Base-by-base conservation (phyloP, 2,113 vertebrate species). In the Turnix velox region DNA sequence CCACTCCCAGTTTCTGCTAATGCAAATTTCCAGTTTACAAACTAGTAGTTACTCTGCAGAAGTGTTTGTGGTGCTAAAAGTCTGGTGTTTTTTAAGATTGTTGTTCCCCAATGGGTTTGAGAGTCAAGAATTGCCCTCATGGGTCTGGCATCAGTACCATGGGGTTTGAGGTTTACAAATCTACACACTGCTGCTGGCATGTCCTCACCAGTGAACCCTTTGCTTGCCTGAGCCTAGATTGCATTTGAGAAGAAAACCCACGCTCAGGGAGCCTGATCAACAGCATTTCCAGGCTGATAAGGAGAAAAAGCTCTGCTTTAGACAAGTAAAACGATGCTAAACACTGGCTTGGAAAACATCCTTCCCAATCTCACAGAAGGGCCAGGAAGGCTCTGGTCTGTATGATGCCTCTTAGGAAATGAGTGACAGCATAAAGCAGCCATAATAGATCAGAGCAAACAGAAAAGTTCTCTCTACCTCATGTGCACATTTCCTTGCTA, bases 351-450 rank as follows among this genome's bases (percentile, higher is more conserved):
- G 30, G 15, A 14, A 12, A 37, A 30, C 27, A 37, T 5, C 52
- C 52, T 72, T 37, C 59, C 59, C 16, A 27, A 13, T 14, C 25
- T 31, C 35, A 12, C n/a, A 25, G 45, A 19, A 28, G 27, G 15
- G 25, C 20, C 79, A 42, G 35, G 31, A 78, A 65, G 12, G 20
- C 25, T 40, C 18, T 18, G 5, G 3, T 20, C 35, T 51, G 13
- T 30, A 4, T 3, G 40, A 33, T 49, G 6, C 15, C 35, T 84
- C 66, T 30, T 40, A 5, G 19, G 40, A 46, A 31, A 65, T 39
- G 2, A 45, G 6, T 2, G 0, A 48, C 19, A 51, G 20, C 13
- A 15, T 23, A 33, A 66, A 23, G 28, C 24, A 22, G 8, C 18
- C 23, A 16, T 6, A 48, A 25, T 6, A 22, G 22, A 28, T 45